Evolutionary conservation across 1,140 invertebrate species (phyloP).

Genomic region (Yoshiicerus persimilis): DNA sequence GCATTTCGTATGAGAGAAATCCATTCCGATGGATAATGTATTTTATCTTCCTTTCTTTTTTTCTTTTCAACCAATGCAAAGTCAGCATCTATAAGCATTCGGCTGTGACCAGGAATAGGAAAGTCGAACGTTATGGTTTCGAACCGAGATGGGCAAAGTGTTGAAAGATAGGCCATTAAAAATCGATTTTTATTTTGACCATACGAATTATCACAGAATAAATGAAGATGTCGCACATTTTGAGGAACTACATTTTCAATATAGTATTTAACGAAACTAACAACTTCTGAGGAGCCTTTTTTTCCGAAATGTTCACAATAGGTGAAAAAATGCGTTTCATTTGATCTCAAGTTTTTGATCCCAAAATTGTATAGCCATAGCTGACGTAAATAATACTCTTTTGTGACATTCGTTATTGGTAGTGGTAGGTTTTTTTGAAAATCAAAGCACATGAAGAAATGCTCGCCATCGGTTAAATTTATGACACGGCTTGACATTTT

Average conservation of each 20-base stretch:
- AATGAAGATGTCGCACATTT: background rate
- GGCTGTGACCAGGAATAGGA: background rate
- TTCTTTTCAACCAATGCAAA: conserved; percentile 26
- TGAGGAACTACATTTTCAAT: background rate
- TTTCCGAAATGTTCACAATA: background rate
- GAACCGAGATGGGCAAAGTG: background rate
- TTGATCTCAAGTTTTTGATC: background rate
- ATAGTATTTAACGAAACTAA: background rate
- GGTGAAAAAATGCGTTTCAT: background rate
- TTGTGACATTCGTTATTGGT: background rate
- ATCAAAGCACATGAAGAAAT: background rate
- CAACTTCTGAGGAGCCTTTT: background rate
- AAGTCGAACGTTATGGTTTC: background rate
- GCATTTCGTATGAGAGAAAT: background rate
- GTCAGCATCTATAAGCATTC: background rate
- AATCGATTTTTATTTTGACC: conserved; percentile 26
- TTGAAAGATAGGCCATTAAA: background rate
- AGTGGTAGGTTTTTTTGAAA: conserved; percentile 8
- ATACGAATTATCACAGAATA: background rate
- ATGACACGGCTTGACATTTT: background rate
- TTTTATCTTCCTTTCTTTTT: conserved; percentile 18
- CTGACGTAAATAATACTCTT: background rate
- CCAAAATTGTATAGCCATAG: conserved; percentile 8
- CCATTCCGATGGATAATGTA: background rate
- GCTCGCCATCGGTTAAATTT: background rate